These are phyloP conservation scores for Ploceus nigricollis DNA, from an alignment of 2,113 vertebrate species.

Conservation along the genomic window DNA sequence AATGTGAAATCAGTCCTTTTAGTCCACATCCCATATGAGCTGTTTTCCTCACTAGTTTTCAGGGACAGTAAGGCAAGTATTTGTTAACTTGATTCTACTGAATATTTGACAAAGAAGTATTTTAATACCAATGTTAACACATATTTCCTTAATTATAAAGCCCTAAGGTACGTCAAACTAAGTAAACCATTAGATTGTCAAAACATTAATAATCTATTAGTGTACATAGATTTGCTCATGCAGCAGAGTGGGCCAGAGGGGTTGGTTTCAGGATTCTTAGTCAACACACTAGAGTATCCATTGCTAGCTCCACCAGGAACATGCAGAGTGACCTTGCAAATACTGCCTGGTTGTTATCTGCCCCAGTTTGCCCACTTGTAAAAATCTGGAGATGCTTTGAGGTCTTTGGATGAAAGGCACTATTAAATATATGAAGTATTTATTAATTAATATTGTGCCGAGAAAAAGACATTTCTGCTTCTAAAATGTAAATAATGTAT, in stretches of 20 bases:
- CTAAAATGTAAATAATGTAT: slow-evolving; percentile 37
- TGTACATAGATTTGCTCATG: background rate
- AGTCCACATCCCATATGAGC: background rate
- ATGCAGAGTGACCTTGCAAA: background rate
- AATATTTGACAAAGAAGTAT: background rate
- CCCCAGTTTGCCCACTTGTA: background rate
- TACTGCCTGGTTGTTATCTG: background rate
- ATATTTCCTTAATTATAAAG: background rate
- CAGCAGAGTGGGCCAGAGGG: background rate
- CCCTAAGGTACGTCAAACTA: background rate
- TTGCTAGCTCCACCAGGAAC: background rate
- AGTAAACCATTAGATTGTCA: background rate
- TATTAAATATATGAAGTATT: background rate
- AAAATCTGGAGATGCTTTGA: background rate
- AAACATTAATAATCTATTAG: background rate
- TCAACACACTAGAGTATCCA: background rate
- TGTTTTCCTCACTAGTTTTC: background rate
- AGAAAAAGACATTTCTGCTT: background rate
- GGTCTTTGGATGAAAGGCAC: background rate
- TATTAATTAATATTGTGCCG: background rate
- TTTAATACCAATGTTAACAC: background rate
- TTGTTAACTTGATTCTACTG: background rate
- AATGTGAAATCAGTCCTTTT: background rate
- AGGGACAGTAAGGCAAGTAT: background rate
- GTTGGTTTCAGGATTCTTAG: background rate